Percentiles rank a stretch among this genome's conserved stretches.
phyloP scores from a whole-genome alignment of 2,113 vertebrate genomes.

The Gobio gobio region DNA sequence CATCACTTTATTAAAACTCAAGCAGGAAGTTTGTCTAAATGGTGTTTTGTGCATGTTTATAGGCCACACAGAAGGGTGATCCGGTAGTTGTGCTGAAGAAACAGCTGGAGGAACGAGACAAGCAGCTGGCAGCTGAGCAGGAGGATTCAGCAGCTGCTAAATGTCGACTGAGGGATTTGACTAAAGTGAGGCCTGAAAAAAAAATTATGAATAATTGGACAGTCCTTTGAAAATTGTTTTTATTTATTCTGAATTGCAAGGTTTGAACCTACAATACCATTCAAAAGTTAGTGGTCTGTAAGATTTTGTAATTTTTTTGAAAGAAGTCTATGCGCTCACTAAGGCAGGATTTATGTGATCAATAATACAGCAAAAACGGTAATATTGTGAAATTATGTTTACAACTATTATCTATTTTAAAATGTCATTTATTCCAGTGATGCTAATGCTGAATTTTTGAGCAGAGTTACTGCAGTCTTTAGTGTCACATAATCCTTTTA shows the following conservation, averaged over 20 bases:
- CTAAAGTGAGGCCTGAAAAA: slow-evolving; percentile 77
- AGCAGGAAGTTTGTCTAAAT: background rate
- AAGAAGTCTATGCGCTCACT: too few relatives aligned
- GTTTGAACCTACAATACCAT: background rate
- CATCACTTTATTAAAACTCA: background rate
- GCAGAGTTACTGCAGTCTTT: too few relatives aligned
- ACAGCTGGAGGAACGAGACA: slow-evolving; percentile 92
- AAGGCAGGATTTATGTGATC: too few relatives aligned
- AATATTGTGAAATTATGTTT: too few relatives aligned
- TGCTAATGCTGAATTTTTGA: too few relatives aligned
- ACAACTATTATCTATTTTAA: too few relatives aligned
- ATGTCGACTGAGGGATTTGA: slow-evolving; percentile 86
- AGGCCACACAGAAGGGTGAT: slow-evolving; percentile 94
- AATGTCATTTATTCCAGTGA: too few relatives aligned
- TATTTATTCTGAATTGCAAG: background rate
- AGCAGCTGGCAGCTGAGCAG: slow-evolving; percentile 84
- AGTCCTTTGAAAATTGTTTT: background rate
- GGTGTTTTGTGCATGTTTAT: slow-evolving; percentile 39
- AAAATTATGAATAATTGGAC: background rate
- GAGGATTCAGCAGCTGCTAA: slow-evolving; percentile 81
- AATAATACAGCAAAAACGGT: too few relatives aligned
- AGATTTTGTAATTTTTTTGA: too few relatives aligned
- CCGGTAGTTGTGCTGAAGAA: slow-evolving; percentile 85
- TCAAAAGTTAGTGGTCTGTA: background rate
- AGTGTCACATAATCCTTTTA: too few relatives aligned